phyloP scores from a whole-genome alignment of 2,888 invertebrate genomes.

The Dorcus parallelipipedus region DNA sequence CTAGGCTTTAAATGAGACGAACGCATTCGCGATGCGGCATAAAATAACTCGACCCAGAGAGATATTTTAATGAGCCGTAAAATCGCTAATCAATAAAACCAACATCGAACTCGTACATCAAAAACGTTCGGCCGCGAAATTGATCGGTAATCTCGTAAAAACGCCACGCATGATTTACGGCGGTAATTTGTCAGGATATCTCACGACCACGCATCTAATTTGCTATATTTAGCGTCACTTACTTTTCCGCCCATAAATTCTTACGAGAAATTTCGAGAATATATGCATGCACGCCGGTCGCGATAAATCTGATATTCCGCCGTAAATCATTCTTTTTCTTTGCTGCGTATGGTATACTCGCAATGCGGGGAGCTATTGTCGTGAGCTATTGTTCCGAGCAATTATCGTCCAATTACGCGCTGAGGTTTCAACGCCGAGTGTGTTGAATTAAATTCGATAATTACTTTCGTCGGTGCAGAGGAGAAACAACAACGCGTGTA shows the following conservation, averaged over 20 bases:
- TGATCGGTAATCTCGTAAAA: slow-evolving; percentile 9
- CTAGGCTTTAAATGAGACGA: no score
- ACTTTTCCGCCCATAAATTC: slow-evolving; percentile 11
- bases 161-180: slow-evolving; percentile 12
- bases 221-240: slow-evolving; percentile 17
- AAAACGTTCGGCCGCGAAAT: slow-evolving; percentile 1
- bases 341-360: no score
- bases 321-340: no score
- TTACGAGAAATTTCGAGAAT: slow-evolving; percentile 9
- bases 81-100: neutral
- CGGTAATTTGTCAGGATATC: slow-evolving; percentile 17
- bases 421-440: no score
- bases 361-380: no score
- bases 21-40: no score
- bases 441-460: no score
- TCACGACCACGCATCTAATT: slow-evolving; percentile 14
- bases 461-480: no score
- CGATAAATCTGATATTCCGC: no score
- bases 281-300: neutral
- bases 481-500: neutral
- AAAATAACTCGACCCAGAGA: no score
- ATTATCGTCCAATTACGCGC: no score
- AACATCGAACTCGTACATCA: neutral
- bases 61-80: neutral
- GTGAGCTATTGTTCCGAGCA: no score